Conservation (phyloP, 2,888 invertebrate genomes). For the Philonicus albiceps region DNA sequence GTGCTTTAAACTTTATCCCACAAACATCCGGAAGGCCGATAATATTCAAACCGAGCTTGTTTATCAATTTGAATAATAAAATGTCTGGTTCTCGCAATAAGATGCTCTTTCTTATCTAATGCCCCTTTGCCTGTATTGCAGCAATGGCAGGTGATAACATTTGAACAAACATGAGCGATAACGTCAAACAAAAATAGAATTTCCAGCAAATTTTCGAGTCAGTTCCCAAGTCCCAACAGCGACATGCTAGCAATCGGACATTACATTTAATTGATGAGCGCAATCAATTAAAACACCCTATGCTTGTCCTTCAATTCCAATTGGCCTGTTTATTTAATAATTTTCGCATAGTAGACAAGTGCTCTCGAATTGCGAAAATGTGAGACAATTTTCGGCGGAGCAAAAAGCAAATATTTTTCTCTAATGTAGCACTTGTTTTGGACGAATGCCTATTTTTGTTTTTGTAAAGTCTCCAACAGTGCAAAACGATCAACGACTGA, state of each 20-base stretch:
- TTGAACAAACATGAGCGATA: conserved; percentile 1
- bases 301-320: neutral
- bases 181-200: neutral
- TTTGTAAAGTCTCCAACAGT: neutral
- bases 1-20: neutral
- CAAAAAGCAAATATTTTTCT: neutral
- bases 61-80: neutral
- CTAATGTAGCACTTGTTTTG: neutral
- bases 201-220: neutral
- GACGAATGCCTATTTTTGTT: neutral
- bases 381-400: neutral
- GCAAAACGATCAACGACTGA: neutral
- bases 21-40: neutral
- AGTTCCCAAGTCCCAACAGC: neutral
- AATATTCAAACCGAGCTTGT: neutral
- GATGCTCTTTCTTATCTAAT: neutral
- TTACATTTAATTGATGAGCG: neutral
- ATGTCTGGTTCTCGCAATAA: neutral
- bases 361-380: neutral
- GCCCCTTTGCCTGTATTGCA: neutral
- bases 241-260: neutral
- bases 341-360: neutral
- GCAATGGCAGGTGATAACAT: conserved; percentile 1
- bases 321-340: neutral
- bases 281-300: neutral